Conservation (phyloP, 2,888 invertebrate species). For the Ommatoiulus sabulosus region DNA sequence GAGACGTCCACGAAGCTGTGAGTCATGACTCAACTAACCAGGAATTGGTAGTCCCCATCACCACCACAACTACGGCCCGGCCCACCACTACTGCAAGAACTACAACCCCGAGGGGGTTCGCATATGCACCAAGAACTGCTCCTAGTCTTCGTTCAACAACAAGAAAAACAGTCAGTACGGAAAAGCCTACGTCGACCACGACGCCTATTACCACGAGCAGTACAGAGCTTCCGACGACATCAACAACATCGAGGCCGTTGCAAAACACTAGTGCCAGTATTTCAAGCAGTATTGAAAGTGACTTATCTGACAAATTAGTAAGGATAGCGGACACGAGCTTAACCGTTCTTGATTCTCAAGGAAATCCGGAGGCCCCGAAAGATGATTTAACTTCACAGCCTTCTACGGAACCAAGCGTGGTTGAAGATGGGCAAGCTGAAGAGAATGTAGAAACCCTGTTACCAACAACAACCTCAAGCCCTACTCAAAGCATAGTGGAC, state of each 20-base stretch:
- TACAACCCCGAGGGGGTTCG: conserved; percentile 33
- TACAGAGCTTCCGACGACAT: conserved; percentile 13
- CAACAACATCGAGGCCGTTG: conserved; percentile 6
- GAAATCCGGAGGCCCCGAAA: not conserved
- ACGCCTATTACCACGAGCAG: conserved; percentile 11
- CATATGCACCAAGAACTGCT: conserved; percentile 48
- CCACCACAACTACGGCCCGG: conserved; percentile 27
- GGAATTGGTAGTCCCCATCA: not conserved
- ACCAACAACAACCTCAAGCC: not conserved
- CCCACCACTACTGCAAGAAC: conserved; percentile 1
- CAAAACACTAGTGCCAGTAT: not conserved
- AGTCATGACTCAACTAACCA: conserved; percentile 3
- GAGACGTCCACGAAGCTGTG: conserved; percentile 8
- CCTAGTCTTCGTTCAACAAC: conserved; percentile 38
- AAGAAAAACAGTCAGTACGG: not conserved
- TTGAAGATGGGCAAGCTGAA: not conserved
- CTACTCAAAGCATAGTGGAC: conserved; percentile 49
- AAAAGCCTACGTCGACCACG: not conserved
- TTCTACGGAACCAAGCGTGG: not conserved
- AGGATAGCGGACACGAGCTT: conserved; percentile 12
- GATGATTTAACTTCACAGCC: not conserved
- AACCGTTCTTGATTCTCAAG: not conserved
- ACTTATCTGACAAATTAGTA: not conserved
- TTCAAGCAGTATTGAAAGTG: not conserved
- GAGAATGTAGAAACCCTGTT: not conserved